Base-by-base conservation (phyloP, 2,113 vertebrate species). In the Ibidorhyncha struthersii region DNA sequence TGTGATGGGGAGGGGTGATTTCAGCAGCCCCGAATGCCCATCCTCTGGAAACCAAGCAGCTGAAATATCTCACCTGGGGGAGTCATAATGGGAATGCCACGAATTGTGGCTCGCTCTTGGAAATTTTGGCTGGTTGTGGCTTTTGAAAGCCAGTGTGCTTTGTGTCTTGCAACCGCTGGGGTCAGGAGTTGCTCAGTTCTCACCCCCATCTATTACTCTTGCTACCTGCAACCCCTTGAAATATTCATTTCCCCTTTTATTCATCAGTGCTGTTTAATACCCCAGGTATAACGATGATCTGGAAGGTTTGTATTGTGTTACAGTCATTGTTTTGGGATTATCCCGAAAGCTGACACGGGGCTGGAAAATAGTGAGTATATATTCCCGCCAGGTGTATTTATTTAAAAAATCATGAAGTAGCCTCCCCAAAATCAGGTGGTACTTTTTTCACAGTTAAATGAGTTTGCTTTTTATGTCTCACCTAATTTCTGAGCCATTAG, bases 191-290 rank as follows among this genome's bases (percentile, higher is more conserved):
- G 47, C 80, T 81, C 61, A 6, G 5, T 67, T 87, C 82, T 76
- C 49, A 30, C 79, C 77, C 43, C 52, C 56, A 11, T 38, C 86
- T 65, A 1, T 77, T 47, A 1, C 52, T 59, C 49, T 53, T 79
- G 43, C 62, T 93, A 84, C 66, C 58, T 87, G 25, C 62, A 83
- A n/a, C 45, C 38, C 71, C 78, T 90, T 97, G 91, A 96, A 97
- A 96, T 95, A 96, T 95, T 97, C 30, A 96, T 96, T 80, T 12
- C 1, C 2, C 86, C 84, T 91, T 95, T 67, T 95, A 82, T 91
- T 77, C 50, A 8, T 73, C 47, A 1, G 59, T 43, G 94, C 86
- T 73, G 55, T 82, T 91, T 45, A 72, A 86, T 96, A 96, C 41
- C 74, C 63, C 18, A 22, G 84, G 71, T 90, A 50, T 62, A 94